These are phyloP conservation scores for Propithecus perrieri DNA, from an alignment of 2,797 vertebrate species.

Conservation along the genomic window DNA sequence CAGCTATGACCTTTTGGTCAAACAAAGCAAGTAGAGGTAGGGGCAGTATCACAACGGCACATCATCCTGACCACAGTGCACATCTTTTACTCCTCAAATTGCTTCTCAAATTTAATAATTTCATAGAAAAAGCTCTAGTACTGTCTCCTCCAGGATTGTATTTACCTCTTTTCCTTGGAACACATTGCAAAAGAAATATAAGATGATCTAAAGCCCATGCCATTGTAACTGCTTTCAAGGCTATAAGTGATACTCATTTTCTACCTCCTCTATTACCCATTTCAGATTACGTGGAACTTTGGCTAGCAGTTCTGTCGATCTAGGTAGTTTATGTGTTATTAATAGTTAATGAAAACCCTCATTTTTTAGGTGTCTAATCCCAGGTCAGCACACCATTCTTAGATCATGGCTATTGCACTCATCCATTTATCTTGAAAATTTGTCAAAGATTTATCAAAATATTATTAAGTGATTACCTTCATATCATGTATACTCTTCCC, in stretches of 20 bases:
- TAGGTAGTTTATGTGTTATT: background rate
- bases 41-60: no score
- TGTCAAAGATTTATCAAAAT: background rate
- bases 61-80: no score
- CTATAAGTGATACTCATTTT: background rate
- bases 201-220: background rate
- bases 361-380: background rate
- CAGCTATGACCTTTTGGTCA: background rate
- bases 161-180: background rate
- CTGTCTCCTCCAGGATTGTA: background rate
- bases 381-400: background rate
- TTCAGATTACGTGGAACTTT: background rate
- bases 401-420: background rate
- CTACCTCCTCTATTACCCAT: background rate
- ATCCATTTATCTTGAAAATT: background rate
- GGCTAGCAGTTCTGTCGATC: background rate
- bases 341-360: background rate
- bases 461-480: background rate
- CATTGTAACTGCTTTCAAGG: background rate
- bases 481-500: background rate
- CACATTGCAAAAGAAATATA: background rate
- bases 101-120: background rate
- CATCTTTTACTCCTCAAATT: no score
- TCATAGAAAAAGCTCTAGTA: background rate
- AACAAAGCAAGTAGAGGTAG: background rate